Percentiles rank a stretch among this genome's conserved stretches.
Evolutionary conservation across 1,140 invertebrate genomes (phyloP).

Genomic region (Heterodera carotae): DNA sequence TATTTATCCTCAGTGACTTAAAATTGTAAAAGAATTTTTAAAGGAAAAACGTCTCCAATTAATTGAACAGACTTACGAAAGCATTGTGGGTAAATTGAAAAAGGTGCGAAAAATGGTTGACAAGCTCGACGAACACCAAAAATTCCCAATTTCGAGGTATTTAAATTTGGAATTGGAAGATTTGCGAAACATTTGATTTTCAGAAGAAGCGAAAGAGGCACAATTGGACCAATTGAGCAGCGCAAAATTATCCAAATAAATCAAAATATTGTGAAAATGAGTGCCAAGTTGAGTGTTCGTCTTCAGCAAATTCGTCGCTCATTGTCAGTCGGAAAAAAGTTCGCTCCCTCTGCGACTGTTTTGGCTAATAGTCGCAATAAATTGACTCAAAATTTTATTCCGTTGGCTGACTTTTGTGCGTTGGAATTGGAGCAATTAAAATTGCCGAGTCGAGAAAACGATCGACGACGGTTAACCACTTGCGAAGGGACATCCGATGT

Average conservation of each 20-base stretch:
- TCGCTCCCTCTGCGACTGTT: not conserved
- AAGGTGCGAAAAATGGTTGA: not conserved
- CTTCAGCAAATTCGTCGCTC: slow-evolving; percentile 17
- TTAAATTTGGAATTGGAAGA: not conserved
- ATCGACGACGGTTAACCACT: not conserved
- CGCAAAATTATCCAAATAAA: slow-evolving; percentile 25
- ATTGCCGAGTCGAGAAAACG: not conserved
- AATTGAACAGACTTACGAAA: slow-evolving; percentile 3
- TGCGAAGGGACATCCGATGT: not conserved
- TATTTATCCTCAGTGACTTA: not conserved
- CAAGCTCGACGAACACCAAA: not conserved
- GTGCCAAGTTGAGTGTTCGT: not conserved
- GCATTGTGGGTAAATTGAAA: slow-evolving; percentile 6
- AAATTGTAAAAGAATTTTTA: not conserved
- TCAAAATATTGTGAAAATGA: slow-evolving; percentile 23
- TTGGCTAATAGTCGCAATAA: too few species aligned
- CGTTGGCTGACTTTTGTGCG: slow-evolving; percentile 27
- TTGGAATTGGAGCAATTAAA: slow-evolving; percentile 25
- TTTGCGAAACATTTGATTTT: not conserved
- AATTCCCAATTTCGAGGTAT: not conserved
- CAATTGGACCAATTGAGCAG: slow-evolving; percentile 15
- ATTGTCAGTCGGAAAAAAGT: not conserved
- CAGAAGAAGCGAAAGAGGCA: slow-evolving; percentile 8
- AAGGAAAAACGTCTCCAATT: slow-evolving; percentile 24
- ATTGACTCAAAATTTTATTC: not conserved